Base-by-base conservation (phyloP, 2,797 vertebrate species). In the Ptychadena robeensis region DNA sequence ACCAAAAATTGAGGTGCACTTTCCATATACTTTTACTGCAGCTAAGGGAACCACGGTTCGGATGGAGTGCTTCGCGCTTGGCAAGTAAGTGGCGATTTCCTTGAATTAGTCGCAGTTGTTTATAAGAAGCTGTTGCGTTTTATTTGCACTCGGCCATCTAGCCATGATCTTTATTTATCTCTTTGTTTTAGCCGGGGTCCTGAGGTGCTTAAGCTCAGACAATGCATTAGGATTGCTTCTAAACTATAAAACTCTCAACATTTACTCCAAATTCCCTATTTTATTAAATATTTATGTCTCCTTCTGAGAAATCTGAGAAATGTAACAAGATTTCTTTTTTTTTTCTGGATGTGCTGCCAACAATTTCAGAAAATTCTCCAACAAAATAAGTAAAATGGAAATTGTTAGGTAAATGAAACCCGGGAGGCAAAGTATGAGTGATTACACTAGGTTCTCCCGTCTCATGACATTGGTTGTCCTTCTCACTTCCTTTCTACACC, bases 1-100 rank as follows among this genome's bases (percentile, higher is more conserved):
- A 90, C 97, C 97, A 73, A 99, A 99, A 96, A 97, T 99, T 90
- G 97, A 99, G 94, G 96, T 98, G 86, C 96, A 98, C 93, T 99
- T 99, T 89, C 94, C 94, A 34, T 90, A 94, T 80, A 96, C 92
- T 61, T 95, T 97, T 82, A 95, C 96, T 82, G 94, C 96, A 89
- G 95, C 96, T 89, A 96, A 91, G 89, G 97, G 97, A 92, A 90
- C 94, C 82, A 97, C 96, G 15, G 95, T 98, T 89, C 95, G 93
- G 85, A 94, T 99, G 93, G 97, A 99, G 85, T 99, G 97, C 90
- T 99, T 99, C 86, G 96, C 97, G 86, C 93, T 99, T 86, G 97
- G 97, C 91, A 99, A 99, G 97, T 99, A 94, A 98, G 97, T 97
- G 93, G 81, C 86, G 64, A 87, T 82, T 87, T 73, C 88, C 89